Conservation (phyloP, 2,797 vertebrate species). For the Neosilurus mollespiculum region DNA sequence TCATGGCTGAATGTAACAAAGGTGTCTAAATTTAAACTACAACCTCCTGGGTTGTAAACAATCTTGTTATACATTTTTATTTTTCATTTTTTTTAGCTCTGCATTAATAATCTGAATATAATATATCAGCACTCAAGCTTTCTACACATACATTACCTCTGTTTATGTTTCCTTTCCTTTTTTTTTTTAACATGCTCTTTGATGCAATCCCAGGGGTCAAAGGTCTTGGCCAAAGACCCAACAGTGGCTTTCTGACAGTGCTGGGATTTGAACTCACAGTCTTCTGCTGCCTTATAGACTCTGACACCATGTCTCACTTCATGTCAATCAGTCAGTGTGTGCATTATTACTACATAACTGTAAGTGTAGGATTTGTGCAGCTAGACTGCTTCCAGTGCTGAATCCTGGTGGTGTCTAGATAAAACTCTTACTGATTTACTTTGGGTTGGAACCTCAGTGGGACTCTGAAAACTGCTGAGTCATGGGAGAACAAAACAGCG, state of each 20-base stretch:
- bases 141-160: not conserved
- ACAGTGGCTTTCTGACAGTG: not conserved
- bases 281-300: not conserved
- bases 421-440: conserved; percentile 28
- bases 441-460: not conserved
- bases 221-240: conserved; percentile 9
- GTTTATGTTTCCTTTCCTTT: not conserved
- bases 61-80: no score
- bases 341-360: not conserved
- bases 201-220: not conserved
- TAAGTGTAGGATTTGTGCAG: not conserved
- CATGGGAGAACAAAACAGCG: not conserved
- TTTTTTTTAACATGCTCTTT: not conserved
- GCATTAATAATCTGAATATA: not conserved
- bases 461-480: conserved; percentile 27
- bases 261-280: conserved; percentile 11
- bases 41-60: not conserved
- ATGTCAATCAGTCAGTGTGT: not conserved
- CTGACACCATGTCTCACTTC: no score
- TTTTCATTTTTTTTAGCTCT: no score
- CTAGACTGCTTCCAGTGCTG: not conserved
- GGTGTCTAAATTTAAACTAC: not conserved
- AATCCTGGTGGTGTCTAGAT: conserved; percentile 9
- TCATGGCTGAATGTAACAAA: not conserved
- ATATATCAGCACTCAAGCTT: no score